Evolutionary conservation across 1,140 invertebrate genomes (phyloP).

Genomic region (Aphaenogaster floridana): DNA sequence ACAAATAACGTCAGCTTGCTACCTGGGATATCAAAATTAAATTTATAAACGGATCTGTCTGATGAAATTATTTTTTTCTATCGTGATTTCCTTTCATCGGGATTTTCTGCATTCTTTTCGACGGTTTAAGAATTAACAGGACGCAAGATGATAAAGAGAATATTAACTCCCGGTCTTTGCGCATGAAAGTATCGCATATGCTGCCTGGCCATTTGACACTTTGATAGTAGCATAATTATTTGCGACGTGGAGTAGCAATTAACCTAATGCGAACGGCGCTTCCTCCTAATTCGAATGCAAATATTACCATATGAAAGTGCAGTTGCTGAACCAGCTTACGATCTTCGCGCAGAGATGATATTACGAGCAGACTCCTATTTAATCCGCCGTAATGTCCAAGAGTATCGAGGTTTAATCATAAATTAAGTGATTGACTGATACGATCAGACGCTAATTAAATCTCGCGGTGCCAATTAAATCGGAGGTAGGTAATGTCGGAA

Average conservation of each 20-base stretch:
- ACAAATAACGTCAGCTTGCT: no score
- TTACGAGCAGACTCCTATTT: conserved; percentile 24
- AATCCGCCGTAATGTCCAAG: conserved; percentile 11
- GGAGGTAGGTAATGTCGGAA: not conserved
- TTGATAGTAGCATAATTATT: conserved; percentile 55
- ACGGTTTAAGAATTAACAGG: not conserved
- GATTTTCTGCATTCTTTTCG: not conserved
- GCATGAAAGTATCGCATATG: not conserved
- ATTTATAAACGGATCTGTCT: not conserved
- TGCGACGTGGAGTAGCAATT: conserved; percentile 58
- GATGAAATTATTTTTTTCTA: not conserved
- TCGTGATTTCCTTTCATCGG: not conserved
- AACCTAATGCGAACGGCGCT: conserved; percentile 47
- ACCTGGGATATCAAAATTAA: not conserved
- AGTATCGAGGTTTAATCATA: conserved; percentile 28
- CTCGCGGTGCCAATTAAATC: conserved; percentile 22
- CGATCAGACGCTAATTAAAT: conserved; percentile 41
- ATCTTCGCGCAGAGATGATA: conserved; percentile 36
- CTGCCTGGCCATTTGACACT: conserved; percentile 29
- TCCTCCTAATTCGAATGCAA: conserved; percentile 30
- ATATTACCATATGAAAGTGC: conserved; percentile 62
- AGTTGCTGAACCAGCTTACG: conserved; percentile 48
- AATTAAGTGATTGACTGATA: conserved; percentile 53
- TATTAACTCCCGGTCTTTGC: not conserved
- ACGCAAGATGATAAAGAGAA: not conserved